Conservation (phyloP, 1,140 invertebrate species). For the Zaprionus nigranus region DNA sequence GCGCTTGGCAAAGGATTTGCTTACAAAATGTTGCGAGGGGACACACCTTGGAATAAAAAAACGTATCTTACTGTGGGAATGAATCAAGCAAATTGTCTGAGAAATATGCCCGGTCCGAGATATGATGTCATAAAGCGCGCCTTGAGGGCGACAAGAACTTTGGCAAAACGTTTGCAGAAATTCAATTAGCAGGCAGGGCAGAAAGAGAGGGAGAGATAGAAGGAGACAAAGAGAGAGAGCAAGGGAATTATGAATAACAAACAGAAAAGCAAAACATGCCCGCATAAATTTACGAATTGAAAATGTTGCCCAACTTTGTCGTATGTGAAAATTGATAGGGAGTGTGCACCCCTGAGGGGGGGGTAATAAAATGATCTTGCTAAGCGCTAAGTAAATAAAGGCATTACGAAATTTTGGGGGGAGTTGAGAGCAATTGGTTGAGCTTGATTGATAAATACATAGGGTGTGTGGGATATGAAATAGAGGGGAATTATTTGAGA, state of each 20-base stretch:
- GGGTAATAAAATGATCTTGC: not conserved
- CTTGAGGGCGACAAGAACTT: constrained; percentile 38
- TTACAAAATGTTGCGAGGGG: constrained; percentile 17
- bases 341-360: not conserved
- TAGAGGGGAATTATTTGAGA: no score
- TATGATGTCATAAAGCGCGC: constrained; percentile 36
- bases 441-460: constrained; percentile 38
- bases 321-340: constrained; percentile 32
- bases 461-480: constrained; percentile 11
- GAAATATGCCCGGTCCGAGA: not conserved
- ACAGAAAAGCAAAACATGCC: constrained; percentile 7
- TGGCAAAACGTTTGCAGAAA: constrained; percentile 24
- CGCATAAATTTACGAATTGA: constrained; percentile 26
- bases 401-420: not conserved
- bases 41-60: constrained; percentile 36
- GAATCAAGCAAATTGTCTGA: constrained; percentile 14
- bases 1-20: constrained; percentile 28
- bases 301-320: constrained; percentile 27
- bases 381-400: constrained; percentile 31
- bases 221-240: not conserved
- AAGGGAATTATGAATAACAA: constrained; percentile 14
- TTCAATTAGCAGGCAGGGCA: constrained; percentile 39
- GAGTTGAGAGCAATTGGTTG: constrained; percentile 23
- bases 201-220: not conserved
- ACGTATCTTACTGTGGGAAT: constrained; percentile 25